A percentile compares a stretch with the other conserved stretches of the same genome.
Evolutionary conservation across 2,888 invertebrate genomes (phyloP).

Genomic region (Bimastos eiseni): DNA sequence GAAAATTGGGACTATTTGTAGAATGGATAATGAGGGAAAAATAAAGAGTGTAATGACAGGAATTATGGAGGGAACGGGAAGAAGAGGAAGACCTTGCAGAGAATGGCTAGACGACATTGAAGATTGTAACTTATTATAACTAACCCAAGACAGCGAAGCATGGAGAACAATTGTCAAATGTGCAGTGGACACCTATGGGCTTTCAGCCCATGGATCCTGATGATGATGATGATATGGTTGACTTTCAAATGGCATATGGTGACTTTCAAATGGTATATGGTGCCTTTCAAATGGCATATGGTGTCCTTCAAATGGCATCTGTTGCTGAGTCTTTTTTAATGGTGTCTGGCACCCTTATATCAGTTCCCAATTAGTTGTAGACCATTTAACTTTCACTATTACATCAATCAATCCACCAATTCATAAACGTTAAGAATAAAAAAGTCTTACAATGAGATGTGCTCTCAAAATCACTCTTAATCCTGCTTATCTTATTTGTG

Average conservation of each 20-base stretch:
- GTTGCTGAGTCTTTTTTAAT: not conserved
- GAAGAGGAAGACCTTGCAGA: too few species aligned
- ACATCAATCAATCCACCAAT: not conserved
- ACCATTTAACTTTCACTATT: not conserved
- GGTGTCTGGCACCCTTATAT: not conserved
- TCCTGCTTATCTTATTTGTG: not conserved
- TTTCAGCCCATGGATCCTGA: too few species aligned
- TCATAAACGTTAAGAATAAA: not conserved
- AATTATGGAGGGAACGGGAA: too few species aligned
- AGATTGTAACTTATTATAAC: too few species aligned
- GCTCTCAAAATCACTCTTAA: not conserved
- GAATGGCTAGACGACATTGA: too few species aligned
- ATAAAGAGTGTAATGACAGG: too few species aligned
- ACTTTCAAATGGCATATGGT: not conserved
- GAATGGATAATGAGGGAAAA: too few species aligned
- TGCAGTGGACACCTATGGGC: too few species aligned
- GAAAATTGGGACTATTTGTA: too few species aligned
- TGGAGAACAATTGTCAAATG: too few species aligned
- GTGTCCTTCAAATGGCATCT: not conserved
- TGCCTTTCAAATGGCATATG: not conserved
- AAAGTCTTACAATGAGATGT: not conserved
- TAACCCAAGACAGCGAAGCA: too few species aligned
- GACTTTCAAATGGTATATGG: not conserved
- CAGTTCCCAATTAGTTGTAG: not conserved
- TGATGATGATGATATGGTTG: too few species aligned